Percentiles rank a stretch among this genome's conserved stretches.
Evolutionary conservation across 1,140 invertebrate species (phyloP).

Genomic region (Macrobrachium rosenbergii): DNA sequence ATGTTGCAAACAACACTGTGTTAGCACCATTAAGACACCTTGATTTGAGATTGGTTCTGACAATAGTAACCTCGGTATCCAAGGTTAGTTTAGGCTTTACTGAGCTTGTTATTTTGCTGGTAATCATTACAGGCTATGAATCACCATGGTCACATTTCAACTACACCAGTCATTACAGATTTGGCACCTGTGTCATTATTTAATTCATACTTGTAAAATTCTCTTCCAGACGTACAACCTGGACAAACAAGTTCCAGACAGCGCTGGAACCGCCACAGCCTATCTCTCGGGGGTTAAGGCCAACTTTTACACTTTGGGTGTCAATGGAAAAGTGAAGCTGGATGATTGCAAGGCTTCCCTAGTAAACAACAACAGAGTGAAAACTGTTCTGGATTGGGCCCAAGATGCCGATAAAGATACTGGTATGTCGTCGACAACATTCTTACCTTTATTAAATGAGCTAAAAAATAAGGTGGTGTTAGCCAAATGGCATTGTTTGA

Average conservation of each 20-base stretch:
- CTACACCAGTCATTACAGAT: no score
- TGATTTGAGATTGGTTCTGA: no score
- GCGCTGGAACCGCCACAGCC: slow-evolving; percentile 89
- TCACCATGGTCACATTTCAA: no score
- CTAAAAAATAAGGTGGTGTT: slow-evolving; percentile 69
- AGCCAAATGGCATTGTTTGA: not conserved
- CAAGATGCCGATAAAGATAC: slow-evolving; percentile 81
- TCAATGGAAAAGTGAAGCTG: slow-evolving; percentile 78
- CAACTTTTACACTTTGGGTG: slow-evolving; percentile 83
- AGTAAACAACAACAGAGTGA: slow-evolving; percentile 72
- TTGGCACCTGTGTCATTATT: no score
- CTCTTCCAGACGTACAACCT: slow-evolving; percentile 85
- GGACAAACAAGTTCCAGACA: slow-evolving; percentile 89
- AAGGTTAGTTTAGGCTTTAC: no score
- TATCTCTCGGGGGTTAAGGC: slow-evolving; percentile 87
- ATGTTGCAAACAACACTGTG: no score
- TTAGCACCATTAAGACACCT: no score
- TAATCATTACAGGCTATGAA: no score
- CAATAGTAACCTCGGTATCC: no score
- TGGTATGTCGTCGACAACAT: slow-evolving; percentile 72
- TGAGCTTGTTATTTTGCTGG: no score
- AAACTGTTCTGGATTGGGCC: slow-evolving; percentile 80
- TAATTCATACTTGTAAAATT: not conserved
- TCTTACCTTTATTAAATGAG: not conserved
- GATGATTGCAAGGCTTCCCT: slow-evolving; percentile 79